Evolutionary conservation across 2,113 vertebrate species (phyloP), one percentile per base, ranked within the genome.

Genomic region (Eretmochelys imbricata): DNA sequence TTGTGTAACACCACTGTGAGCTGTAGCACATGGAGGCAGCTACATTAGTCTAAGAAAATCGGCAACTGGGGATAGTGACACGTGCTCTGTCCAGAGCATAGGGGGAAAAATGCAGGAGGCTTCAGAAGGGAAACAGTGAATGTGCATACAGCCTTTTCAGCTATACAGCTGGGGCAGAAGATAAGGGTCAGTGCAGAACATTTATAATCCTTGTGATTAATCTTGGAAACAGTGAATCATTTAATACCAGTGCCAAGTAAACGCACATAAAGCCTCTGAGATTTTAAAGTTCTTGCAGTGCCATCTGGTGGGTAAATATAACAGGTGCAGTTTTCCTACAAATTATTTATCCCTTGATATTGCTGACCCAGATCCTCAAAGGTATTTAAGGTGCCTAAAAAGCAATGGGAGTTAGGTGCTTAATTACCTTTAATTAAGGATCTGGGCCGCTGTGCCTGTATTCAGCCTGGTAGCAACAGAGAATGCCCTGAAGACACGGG

Each of bases 1-100:
- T 5, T 1, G 1, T 0, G 0, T 3, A 49, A 29, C 9, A 38
- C 8, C 16, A 22, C 69, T 65, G 17, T 1, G 0, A 80, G 16
- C 31, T 51, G 48, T 19, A 50, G 27, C 49, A 10, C 29, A 22
- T 48, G 65, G 48, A 62, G 85, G 72, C 5, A 31, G 59, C 6
- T 11, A 48, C 62, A 69, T 69, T 69, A n/a, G 62, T 35, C 35
- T 35, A 17, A 69, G 31, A 69, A 65, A 69, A 35, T 35, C 62
- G 8, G 62, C 35, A 69, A n/a, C 2, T 46, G 22, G 62, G 24
- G 10, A 27, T 62, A 0, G 38, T 7, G 24, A 22, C 38, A 42
- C 42, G 25, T 42, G 17, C 24, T 24, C 20, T 76, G 72, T 10
- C 38, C 38, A 76, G 38, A 25, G 22, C 25, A 24, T 13, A 10